Percentiles rank a stretch among this genome's conserved stretches.
Conservation (phyloP, 1,140 invertebrate genomes). For the Papilio glaucus region DNA sequence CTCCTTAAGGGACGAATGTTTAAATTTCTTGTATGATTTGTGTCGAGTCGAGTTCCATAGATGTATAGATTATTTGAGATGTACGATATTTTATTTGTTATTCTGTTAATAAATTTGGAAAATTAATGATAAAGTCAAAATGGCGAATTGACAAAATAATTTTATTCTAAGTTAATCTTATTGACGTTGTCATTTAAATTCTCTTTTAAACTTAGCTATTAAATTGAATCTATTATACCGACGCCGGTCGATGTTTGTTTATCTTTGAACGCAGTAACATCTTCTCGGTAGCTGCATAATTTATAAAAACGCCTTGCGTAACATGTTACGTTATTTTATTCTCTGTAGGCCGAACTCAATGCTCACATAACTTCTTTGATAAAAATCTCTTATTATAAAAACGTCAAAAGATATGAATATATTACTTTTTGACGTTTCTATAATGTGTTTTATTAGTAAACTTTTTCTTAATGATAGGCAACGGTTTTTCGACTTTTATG, state of each 20-base stretch:
- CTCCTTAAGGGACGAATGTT: no score
- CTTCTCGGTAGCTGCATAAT: background rate
- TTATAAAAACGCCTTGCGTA: background rate
- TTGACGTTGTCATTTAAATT: no score
- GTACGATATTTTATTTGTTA: no score
- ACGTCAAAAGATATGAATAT: constrained; percentile 2
- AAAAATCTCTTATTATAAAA: background rate
- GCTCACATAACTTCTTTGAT: constrained; percentile 10
- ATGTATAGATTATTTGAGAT: no score
- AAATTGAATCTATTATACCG: no score
- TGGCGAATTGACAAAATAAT: no score
- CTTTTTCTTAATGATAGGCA: background rate
- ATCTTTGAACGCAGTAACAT: background rate
- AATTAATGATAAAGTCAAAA: no score
- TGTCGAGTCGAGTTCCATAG: no score
- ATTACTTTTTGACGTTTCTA: constrained; percentile 9
- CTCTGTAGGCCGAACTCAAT: constrained; percentile 5
- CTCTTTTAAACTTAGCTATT: background rate
- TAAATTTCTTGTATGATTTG: no score
- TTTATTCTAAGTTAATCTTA: no score
- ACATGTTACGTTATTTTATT: constrained; percentile 17
- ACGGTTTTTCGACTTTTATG: background rate
- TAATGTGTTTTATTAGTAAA: background rate
- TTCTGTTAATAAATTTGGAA: no score
- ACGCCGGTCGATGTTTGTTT: background rate